These are phyloP conservation scores for Drosophila mojavensis DNA, from an alignment of 1,140 invertebrate genomes.

Conservation along the genomic window DNA sequence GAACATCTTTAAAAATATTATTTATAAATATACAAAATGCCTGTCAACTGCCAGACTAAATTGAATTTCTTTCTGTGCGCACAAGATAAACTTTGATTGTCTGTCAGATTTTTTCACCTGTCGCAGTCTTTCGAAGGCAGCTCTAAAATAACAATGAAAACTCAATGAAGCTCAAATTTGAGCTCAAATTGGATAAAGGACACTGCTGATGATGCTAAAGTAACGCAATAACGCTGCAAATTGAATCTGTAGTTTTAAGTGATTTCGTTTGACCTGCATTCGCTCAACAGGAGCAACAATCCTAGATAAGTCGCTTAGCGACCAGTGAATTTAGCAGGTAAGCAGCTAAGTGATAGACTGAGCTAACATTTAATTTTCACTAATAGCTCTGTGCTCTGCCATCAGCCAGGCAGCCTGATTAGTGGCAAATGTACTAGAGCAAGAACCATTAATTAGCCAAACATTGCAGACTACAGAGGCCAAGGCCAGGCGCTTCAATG, in stretches of 20 bases:
- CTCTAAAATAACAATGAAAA: slow-evolving; percentile 46
- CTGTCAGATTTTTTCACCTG: background rate
- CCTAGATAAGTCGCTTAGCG: background rate
- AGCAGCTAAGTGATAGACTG: background rate
- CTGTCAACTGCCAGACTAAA: background rate
- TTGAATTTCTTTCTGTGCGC: slow-evolving; percentile 9
- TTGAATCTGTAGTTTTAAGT: slow-evolving; percentile 30
- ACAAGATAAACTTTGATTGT: background rate
- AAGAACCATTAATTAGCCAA: slow-evolving; percentile 20
- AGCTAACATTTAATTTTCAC: background rate
- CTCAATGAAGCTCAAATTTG: slow-evolving; percentile 56
- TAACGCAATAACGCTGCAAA: slow-evolving; percentile 25
- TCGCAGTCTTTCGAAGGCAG: slow-evolving; percentile 6
- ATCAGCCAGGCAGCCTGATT: slow-evolving; percentile 10
- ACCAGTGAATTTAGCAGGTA: background rate
- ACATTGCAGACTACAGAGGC: too few relatives aligned
- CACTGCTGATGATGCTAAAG: slow-evolving; percentile 35
- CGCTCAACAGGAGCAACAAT: background rate
- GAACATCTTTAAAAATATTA: too few relatives aligned
- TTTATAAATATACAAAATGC: background rate
- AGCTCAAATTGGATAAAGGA: slow-evolving; percentile 51
- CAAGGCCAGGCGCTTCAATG: too few relatives aligned
- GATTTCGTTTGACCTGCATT: slow-evolving; percentile 36
- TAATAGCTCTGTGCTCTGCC: too few relatives aligned
- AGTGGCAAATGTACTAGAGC: background rate